phyloP scores from a whole-genome alignment of 1,140 invertebrate species.

The Aphelinus certus region DNA sequence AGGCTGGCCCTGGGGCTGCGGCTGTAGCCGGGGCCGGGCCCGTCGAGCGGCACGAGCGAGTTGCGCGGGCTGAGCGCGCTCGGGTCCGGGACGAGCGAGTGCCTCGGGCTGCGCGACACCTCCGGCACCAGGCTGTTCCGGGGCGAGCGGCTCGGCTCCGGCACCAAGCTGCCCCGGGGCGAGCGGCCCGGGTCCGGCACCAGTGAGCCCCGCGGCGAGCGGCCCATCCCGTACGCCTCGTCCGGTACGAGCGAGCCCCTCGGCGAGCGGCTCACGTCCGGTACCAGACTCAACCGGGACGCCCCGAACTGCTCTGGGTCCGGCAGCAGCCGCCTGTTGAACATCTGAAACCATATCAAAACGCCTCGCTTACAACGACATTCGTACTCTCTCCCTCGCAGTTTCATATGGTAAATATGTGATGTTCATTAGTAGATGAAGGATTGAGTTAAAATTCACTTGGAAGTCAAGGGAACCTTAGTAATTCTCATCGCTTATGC shows the following conservation, averaged over 20 bases:
- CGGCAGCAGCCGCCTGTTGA: conserved; percentile 53
- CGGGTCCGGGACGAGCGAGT: conserved; percentile 59
- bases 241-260: conserved; percentile 71
- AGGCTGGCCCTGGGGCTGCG: conserved; percentile 74
- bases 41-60: conserved; percentile 63
- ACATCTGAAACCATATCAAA: conserved; percentile 28
- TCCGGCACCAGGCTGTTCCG: conserved; percentile 59
- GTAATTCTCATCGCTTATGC: too few species aligned
- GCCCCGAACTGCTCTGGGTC: conserved; percentile 56
- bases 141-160: conserved; percentile 58
- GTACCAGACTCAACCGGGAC: conserved; percentile 58
- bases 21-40: conserved; percentile 64
- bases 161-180: conserved; percentile 67
- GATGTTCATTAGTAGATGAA: too few species aligned
- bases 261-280: conserved; percentile 70
- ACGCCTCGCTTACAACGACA: too few species aligned
- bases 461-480: too few species aligned
- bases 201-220: conserved; percentile 60
- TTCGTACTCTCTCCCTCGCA: too few species aligned
- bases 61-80: conserved; percentile 60
- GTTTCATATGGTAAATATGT: too few species aligned
- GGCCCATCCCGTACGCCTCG: conserved; percentile 53
- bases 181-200: conserved; percentile 66
- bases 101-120: conserved; percentile 59
- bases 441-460: too few species aligned